phyloP scores from a whole-genome alignment of 1,140 invertebrate genomes.

The Lepidurus packardi region DNA sequence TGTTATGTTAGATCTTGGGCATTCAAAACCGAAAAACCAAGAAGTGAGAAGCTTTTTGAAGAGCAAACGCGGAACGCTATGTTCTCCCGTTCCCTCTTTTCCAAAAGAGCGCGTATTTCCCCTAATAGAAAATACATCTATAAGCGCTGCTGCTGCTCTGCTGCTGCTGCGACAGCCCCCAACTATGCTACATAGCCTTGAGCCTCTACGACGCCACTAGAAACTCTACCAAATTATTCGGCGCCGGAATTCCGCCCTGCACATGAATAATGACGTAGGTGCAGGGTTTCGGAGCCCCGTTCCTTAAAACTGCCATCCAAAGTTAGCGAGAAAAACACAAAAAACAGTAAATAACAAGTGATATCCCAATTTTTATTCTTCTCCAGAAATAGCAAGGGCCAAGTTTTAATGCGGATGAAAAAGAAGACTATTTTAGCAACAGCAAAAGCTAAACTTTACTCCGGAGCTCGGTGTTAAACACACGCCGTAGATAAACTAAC shows the following conservation, averaged over 20 bases:
- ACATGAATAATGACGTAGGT: neutral
- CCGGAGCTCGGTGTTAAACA: neutral
- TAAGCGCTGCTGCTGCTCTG: neutral
- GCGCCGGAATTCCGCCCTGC: conserved; percentile 14
- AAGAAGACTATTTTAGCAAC: neutral
- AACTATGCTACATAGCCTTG: neutral
- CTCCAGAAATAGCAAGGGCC: neutral
- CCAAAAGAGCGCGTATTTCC: neutral
- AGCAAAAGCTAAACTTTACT: neutral
- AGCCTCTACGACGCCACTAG: neutral
- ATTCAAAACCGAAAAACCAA: neutral
- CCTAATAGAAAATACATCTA: conserved; percentile 6
- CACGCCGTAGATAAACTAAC: conserved; percentile 18
- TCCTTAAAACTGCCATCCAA: too few relatives aligned
- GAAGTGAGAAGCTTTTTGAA: conserved; percentile 3
- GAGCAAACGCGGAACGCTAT: neutral
- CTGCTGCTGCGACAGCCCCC: neutral
- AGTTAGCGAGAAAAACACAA: too few relatives aligned
- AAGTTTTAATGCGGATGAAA: neutral
- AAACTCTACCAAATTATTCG: conserved; percentile 4
- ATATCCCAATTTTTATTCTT: neutral
- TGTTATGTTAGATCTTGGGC: neutral
- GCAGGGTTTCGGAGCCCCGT: too few relatives aligned
- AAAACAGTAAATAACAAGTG: too few relatives aligned
- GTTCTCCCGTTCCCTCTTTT: neutral